A percentile compares a stretch with the other conserved stretches of the same genome.
Conservation (phyloP, 1,140 invertebrate genomes). For the Cecropterus lyciades region DNA sequence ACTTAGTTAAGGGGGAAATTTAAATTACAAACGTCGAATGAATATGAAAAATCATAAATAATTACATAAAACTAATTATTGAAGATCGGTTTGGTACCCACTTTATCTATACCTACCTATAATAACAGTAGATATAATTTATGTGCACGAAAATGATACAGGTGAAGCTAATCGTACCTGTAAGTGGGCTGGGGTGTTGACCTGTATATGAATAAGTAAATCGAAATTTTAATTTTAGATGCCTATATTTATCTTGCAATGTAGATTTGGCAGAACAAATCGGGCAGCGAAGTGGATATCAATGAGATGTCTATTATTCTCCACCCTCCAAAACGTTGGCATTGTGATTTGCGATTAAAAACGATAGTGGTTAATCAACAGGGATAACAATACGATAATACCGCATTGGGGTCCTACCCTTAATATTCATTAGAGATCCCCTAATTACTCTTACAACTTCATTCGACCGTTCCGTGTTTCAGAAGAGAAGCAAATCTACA, state of each 20-base stretch:
- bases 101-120: too few species aligned
- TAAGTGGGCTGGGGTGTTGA: too few species aligned
- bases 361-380: conserved; percentile 70
- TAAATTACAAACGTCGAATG: too few species aligned
- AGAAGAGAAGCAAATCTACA: conserved; percentile 57
- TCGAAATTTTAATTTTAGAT: background rate
- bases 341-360: conserved; percentile 63
- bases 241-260: background rate
- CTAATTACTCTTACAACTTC: conserved; percentile 65
- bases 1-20: too few species aligned
- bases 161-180: too few species aligned
- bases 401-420: conserved; percentile 64
- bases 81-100: too few species aligned
- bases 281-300: background rate
- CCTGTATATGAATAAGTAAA: too few species aligned
- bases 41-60: too few species aligned
- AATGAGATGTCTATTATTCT: conserved; percentile 17
- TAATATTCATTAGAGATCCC: conserved; percentile 80
- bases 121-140: too few species aligned
- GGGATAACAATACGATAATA: conserved; percentile 63
- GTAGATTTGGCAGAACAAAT: conserved; percentile 3
- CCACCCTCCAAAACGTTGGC: conserved; percentile 45
- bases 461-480: conserved; percentile 59
- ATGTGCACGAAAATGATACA: too few species aligned
- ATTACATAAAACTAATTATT: too few species aligned